phyloP scores from a whole-genome alignment of 2,888 invertebrate genomes.

The Entomobrya multifasciata region DNA sequence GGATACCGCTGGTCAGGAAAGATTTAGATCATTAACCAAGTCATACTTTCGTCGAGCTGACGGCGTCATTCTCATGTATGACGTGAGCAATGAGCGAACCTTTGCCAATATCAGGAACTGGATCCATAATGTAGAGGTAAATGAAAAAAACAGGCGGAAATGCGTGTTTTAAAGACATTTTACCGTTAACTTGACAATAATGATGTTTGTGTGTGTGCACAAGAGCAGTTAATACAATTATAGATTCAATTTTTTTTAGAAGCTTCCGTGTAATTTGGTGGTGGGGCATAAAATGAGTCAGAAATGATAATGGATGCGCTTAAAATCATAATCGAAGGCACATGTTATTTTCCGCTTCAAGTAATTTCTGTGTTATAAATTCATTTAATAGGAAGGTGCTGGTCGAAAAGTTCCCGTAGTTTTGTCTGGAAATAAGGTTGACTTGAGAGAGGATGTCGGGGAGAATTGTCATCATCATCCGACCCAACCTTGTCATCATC shows the following conservation, averaged over 20 bases:
- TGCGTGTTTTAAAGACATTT: conserved; percentile 31
- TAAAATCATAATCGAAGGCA: too few species aligned
- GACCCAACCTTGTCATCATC: neutral
- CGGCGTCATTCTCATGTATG: conserved; percentile 85
- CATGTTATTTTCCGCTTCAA: conserved; percentile 57
- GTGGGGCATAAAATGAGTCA: too few species aligned
- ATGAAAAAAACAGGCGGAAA: conserved; percentile 37
- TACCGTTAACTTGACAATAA: conserved; percentile 45
- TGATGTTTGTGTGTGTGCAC: too few species aligned
- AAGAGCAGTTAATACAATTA: neutral
- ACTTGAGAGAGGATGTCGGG: conserved; percentile 82
- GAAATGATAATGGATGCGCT: too few species aligned
- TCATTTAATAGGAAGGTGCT: conserved; percentile 82
- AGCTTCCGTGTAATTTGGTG: too few species aligned
- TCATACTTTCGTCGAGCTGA: conserved; percentile 85
- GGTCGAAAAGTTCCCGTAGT: conserved; percentile 84
- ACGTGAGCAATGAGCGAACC: conserved; percentile 84
- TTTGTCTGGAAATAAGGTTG: conserved; percentile 84
- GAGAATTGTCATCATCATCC: conserved; percentile 76
- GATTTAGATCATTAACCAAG: conserved; percentile 85
- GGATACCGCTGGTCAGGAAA: conserved; percentile 85
- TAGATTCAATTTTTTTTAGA: neutral
- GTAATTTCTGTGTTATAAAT: too few species aligned
- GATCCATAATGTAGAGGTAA: conserved; percentile 84
- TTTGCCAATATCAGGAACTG: conserved; percentile 85